These are phyloP conservation scores for Uropetala carovei DNA, from an alignment of 2,888 invertebrate genomes.

Conservation along the genomic window DNA sequence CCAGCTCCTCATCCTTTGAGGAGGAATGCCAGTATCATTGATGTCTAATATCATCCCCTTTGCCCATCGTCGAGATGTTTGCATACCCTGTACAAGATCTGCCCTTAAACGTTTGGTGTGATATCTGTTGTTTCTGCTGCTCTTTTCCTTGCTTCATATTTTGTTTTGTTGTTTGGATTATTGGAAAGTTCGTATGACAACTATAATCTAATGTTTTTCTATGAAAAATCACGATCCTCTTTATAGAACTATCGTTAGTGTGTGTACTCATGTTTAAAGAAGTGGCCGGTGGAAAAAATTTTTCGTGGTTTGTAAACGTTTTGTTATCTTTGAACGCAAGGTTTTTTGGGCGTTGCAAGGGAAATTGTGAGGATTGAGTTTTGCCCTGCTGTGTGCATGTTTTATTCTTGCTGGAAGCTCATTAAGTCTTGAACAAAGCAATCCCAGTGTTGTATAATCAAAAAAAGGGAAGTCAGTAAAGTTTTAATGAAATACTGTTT, in stretches of 20 bases:
- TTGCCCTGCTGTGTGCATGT: conserved; percentile 64
- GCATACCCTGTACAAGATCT: conserved; percentile 53
- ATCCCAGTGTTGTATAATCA: conserved; percentile 64
- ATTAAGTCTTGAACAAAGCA: conserved; percentile 63
- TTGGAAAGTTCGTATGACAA: conserved; percentile 60
- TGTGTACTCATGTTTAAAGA: conserved; percentile 63
- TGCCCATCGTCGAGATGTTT: background rate
- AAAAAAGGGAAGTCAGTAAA: conserved; percentile 64
- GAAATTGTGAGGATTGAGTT: conserved; percentile 61
- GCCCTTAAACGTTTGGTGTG: conserved; percentile 62
- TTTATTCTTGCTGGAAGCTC: conserved; percentile 63
- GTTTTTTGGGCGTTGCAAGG: conserved; percentile 58
- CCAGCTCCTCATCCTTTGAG: background rate
- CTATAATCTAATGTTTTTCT: conserved; percentile 55
- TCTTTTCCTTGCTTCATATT: conserved; percentile 61
- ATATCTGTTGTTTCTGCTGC: conserved; percentile 63
- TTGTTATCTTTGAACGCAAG: conserved; percentile 61
- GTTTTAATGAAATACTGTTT: conserved; percentile 63
- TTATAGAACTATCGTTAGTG: conserved; percentile 57
- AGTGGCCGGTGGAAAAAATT: conserved; percentile 61
- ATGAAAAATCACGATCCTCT: conserved; percentile 56
- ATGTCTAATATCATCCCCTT: background rate
- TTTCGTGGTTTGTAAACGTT: conserved; percentile 58
- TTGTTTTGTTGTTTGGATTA: conserved; percentile 53
- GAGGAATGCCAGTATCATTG: conserved; percentile 34